Base-by-base conservation (phyloP, 2,797 vertebrate genomes). In the Geotrypetes seraphini region DNA sequence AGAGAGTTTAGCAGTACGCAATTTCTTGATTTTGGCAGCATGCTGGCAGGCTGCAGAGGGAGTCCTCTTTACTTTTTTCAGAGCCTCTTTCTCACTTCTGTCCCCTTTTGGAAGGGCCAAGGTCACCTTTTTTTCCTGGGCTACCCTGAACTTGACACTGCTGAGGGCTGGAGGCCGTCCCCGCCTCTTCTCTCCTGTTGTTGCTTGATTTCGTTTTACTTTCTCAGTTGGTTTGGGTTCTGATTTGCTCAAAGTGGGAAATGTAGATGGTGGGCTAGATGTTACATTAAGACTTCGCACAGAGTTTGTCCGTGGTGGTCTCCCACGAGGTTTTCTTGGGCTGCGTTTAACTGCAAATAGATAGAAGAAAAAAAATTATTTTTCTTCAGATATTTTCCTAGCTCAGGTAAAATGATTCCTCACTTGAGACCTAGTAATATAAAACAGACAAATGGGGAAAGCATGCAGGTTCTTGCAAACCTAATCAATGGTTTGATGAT, bases 251-350 rank as follows among this genome's bases (percentile, higher is more conserved):
- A 75, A 78, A 56, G 81, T 68, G 12, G 81, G 67, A 47, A 77
- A 69, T 27, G 81, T 71, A 18, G 84, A 69, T 2, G 85, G 69
- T 12, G 79, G 74, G 40, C 85, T 78, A 53, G 83, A 60, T 41
- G 74, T 69, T 19, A 80, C 43, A 36, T 83, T 57, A 50, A 83
- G 60, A 62, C 81, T 94, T 44, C 87, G 86, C 59, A 86, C 76
- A 52, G 82, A 79, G 30, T 75, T 71, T 53, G 80, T 79, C 41
- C 93, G 84, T 54, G 94, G 96, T 54, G 94, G 96, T 51, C 96
- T 89, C 45, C 96, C 94, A 31, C 96, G 87, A 60, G 93, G 93
- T 56, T 97, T 99, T 57, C 90, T 92, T 54, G 86, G 89, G 49
- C 79, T 74, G 22, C 71, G 70, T 61, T 89, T 79, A 57, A 70